Conservation (phyloP, 2,113 vertebrate genomes). For the Entelurus aequoreus region DNA sequence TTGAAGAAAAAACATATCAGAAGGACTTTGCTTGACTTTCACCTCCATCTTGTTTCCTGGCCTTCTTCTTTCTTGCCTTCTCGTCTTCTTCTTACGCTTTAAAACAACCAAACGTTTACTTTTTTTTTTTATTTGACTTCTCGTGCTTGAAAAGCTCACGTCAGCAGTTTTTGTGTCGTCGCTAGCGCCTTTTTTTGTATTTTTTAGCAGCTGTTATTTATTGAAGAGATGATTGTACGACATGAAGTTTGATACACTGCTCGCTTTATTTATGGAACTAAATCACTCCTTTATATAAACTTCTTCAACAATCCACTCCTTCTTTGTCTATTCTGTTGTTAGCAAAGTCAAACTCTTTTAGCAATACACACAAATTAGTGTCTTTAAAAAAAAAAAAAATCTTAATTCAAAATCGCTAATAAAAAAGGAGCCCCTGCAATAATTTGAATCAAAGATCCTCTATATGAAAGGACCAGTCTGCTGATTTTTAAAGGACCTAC, state of each 20-base stretch:
- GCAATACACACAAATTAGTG: too few relatives aligned
- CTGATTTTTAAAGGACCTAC: too few relatives aligned
- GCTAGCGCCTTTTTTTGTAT: slow-evolving; percentile 67
- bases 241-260: slow-evolving; percentile 99
- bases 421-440: too few relatives aligned
- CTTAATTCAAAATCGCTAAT: too few relatives aligned
- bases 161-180: slow-evolving; percentile 63
- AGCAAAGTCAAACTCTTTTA: too few relatives aligned
- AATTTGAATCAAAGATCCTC: too few relatives aligned
- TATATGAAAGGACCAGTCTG: too few relatives aligned
- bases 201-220: slow-evolving; percentile 84
- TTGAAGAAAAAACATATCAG: slow-evolving; percentile 87
- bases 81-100: slow-evolving; percentile 90
- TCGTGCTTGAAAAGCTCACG: slow-evolving; percentile 24
- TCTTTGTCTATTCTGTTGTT: slow-evolving; percentile 45
- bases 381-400: too few relatives aligned
- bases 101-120: slow-evolving; percentile 96
- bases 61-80: slow-evolving; percentile 95
- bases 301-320: slow-evolving; percentile 97
- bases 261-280: slow-evolving; percentile 99
- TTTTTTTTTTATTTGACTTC: neutral
- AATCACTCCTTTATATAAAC: slow-evolving; percentile 99
- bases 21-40: slow-evolving; percentile 67
- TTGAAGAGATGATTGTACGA: slow-evolving; percentile 56
- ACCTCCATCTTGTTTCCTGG: neutral